Conservation (phyloP, 1,140 invertebrate genomes). For the Eueides isabella region DNA sequence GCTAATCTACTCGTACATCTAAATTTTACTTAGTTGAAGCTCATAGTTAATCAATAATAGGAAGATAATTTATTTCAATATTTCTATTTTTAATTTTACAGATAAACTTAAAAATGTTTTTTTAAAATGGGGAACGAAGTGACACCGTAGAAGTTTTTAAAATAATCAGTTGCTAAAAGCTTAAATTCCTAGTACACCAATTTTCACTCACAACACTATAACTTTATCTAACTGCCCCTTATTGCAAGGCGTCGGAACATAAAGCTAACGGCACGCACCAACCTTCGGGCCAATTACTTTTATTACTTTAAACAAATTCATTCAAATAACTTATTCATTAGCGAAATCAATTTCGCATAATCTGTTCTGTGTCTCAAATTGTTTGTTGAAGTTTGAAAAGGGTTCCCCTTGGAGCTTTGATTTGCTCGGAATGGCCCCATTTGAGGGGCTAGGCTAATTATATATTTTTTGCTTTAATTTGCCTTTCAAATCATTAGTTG, state of each 20-base stretch:
- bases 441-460: slow-evolving; percentile 27
- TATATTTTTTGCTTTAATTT: slow-evolving; percentile 22
- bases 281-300: slow-evolving; percentile 47
- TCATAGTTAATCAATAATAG: no score
- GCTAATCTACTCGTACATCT: no score
- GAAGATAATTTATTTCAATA: no score
- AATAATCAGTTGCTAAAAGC: no score
- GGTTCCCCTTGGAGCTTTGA: slow-evolving; percentile 28
- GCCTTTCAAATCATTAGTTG: slow-evolving; percentile 13
- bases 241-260: not conserved
- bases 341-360: slow-evolving; percentile 48
- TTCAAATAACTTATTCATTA: slow-evolving; percentile 52
- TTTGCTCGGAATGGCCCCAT: slow-evolving; percentile 28
- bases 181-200: no score
- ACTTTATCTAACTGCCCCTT: not conserved
- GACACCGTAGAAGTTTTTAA: no score
- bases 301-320: slow-evolving; percentile 45
- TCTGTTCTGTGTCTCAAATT: slow-evolving; percentile 40
- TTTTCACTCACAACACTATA: no score
- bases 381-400: slow-evolving; percentile 38
- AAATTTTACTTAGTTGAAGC: no score
- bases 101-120: no score
- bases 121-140: no score
- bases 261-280: slow-evolving; percentile 7
- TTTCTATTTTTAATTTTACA: no score